Evolutionary conservation across 2,797 vertebrate genomes (phyloP), one percentile per base, ranked within the genome.

Genomic region (Scomberomorus guttatus): DNA sequence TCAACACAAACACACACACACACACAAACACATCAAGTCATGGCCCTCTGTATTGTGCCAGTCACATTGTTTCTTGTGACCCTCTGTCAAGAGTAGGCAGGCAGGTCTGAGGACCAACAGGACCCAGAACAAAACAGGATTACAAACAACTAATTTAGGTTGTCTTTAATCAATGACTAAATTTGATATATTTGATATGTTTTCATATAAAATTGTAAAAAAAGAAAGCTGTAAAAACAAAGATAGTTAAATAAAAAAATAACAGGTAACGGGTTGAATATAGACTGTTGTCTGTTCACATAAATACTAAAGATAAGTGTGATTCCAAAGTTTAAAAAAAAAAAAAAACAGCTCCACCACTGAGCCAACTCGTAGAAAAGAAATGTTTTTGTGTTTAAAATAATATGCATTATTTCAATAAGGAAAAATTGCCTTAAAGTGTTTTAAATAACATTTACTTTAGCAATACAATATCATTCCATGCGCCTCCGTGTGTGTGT

Each of bases 31-130:
- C 37, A 60, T 24, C 56, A 56, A 59, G 42, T 64, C 62, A n/a
- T 77, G 63, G 75, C 81, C 81, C 77, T 85, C 69, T 81, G 87
- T 83, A 80, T 84, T 87, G 86, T 90, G 87, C 80, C 76, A 76
- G 81, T 85, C 88, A 81, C 77, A 81, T 83, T 92, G 89, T 92
- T 87, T 84, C 70, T 75, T 44, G 64, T 88, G 87, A 92, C 86
- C 79, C 83, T 83, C 84, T 83, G 88, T 87, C 83, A 89, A 85
- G 88, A 90, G 79, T 52, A 57, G 44, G 73, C 74, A 68, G 80
- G 56, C 59, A 39, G 72, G 66, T 77, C 74, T 64, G 60, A 54
- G 42, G 32, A 64, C 52, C 68, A 75, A 79, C 71, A 76, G 15
- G 42, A 72, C 57, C 27, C 52, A 14, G 12, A 68, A 55, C 2